Conservation (phyloP, 1,140 invertebrate species). For the Drosophila oshimai region DNA sequence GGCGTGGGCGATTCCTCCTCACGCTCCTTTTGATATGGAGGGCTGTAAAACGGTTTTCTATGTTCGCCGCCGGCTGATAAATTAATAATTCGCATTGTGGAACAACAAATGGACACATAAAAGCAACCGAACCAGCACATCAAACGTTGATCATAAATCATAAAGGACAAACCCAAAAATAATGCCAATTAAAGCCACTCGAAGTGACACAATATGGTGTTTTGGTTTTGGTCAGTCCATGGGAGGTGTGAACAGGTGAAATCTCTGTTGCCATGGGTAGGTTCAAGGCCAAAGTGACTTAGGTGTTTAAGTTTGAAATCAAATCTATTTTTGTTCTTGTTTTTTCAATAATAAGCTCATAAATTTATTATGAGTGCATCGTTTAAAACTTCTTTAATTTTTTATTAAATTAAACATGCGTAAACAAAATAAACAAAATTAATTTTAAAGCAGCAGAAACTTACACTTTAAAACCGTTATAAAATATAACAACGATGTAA, state of each 20-base stretch:
- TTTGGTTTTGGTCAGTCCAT: not conserved
- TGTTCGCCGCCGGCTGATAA: slow-evolving; percentile 44
- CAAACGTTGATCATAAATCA: slow-evolving; percentile 69
- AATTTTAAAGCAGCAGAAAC: too few relatives aligned
- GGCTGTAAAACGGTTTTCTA: slow-evolving; percentile 58
- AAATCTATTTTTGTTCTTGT: too few relatives aligned
- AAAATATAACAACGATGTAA: too few relatives aligned
- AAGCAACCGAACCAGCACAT: slow-evolving; percentile 57
- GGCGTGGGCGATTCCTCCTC: slow-evolving; percentile 25
- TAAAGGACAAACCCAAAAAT: slow-evolving; percentile 30
- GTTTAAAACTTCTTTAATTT: too few relatives aligned
- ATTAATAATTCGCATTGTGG: slow-evolving; percentile 65
- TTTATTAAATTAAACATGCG: too few relatives aligned
- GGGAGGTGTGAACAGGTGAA: slow-evolving; percentile 4
- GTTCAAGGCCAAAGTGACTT: not conserved
- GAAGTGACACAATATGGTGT: slow-evolving; percentile 7
- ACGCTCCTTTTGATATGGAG: slow-evolving; percentile 14
- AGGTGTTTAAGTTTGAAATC: too few relatives aligned
- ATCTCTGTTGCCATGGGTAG: slow-evolving; percentile 2
- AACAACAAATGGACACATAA: slow-evolving; percentile 66
- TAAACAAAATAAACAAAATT: too few relatives aligned
- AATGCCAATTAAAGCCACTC: slow-evolving; percentile 14
- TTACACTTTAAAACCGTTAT: too few relatives aligned
- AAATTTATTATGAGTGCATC: not conserved
- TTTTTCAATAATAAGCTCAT: not conserved